Evolutionary conservation across 1,140 invertebrate species (phyloP), one percentile per base, ranked within the genome.

Genomic region (Temnothorax nylanderi): DNA sequence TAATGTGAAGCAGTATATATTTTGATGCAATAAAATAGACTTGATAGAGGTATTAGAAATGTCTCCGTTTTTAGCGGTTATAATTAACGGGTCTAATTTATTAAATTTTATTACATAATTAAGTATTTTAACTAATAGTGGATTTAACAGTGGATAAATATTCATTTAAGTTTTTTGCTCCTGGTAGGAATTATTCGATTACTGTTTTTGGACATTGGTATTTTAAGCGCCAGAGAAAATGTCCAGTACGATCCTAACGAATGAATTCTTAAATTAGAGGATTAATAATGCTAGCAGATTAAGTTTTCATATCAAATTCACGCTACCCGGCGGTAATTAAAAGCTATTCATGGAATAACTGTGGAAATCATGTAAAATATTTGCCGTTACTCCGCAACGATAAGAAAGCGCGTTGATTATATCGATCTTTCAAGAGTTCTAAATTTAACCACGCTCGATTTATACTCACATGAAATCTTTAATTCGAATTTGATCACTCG

Each of bases 321-420:
- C n/a, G 41, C 13, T 32, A 6, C 18, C 7, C 11, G 44, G 2
- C 34, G n/a, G 34, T 26, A 82, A 82, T 82, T 82, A 74, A 60
- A 58, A 51, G 1, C 7, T 72, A 72, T 69, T 80, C 41, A 74
- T 26, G n/a, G n/a, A 75, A 58, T 75, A 58, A n/a, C n/a, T 74
- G 21, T 49, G 32, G 4, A 60, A 71, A 18, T n/a, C 4, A 26
- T 16, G 34, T 51, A 58, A 71, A 82, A 10, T 34, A 1, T 5
- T 69, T 34, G 64, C 13, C 1, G 13, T 32, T 21, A 0, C 21
- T 60, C 58, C 8, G n/a, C 32, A 37, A 32, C 13, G 47, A 56
- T 71, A 81, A 54, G 34, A 44, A 56, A 10, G 10, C 56, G 10
- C 13, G 34, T 69, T 8, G 32, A 80, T 34, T 67, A 51, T 49